phyloP scores from a whole-genome alignment of 2,113 vertebrate species.

The Ammodytes dubius region DNA sequence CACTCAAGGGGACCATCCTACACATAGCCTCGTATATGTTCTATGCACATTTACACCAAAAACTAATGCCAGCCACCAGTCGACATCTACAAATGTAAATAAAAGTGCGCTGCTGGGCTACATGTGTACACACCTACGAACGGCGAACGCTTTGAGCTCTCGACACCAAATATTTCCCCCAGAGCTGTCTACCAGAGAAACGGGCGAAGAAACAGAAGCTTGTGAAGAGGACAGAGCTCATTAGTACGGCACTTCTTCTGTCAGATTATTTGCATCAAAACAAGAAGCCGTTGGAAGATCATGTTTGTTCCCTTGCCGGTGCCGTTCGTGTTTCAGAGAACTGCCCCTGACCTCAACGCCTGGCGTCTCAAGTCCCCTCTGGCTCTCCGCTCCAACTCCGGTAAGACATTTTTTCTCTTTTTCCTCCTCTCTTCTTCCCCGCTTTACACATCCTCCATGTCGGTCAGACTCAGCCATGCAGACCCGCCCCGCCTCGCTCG shows the following conservation, averaged over 20 bases:
- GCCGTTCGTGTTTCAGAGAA: constrained; percentile 91
- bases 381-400: constrained; percentile 88
- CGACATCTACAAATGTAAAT: constrained; percentile 75
- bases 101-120: constrained; percentile 71
- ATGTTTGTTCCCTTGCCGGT: constrained; percentile 86
- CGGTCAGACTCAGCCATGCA: constrained; percentile 57
- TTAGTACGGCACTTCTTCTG: constrained; percentile 50
- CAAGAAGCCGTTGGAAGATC: constrained; percentile 81
- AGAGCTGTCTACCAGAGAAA: constrained; percentile 70
- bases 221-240: constrained; percentile 68
- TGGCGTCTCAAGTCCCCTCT: constrained; percentile 90
- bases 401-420: constrained; percentile 78
- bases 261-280: constrained; percentile 75
- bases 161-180: constrained; percentile 70
- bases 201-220: constrained; percentile 68
- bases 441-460: constrained; percentile 64
- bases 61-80: constrained; percentile 65
- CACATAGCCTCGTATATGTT: constrained; percentile 47
- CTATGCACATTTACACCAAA: constrained; percentile 80
- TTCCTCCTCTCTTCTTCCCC: constrained; percentile 23
- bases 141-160: constrained; percentile 73
- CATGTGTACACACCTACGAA: constrained; percentile 71
- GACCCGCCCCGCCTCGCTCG: constrained; percentile 75
- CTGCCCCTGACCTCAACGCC: constrained; percentile 88
- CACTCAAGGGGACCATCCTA: constrained; percentile 67